Evolutionary conservation across 2,113 vertebrate species (phyloP).

Genomic region (Mustela lutreola): DNA sequence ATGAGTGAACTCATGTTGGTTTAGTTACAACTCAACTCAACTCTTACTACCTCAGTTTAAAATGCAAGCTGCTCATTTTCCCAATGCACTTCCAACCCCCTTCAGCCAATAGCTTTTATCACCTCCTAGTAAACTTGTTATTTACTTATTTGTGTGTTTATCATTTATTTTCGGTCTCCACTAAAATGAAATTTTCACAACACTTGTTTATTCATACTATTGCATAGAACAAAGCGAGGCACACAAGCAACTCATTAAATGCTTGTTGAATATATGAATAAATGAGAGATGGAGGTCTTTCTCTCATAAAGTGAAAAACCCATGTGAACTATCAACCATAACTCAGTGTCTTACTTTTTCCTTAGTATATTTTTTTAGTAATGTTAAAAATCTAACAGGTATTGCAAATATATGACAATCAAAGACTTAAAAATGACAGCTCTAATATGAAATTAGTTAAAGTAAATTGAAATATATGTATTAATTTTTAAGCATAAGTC

Average conservation of each 20-base stretch:
- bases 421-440: background rate
- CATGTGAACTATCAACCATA: background rate
- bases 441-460: background rate
- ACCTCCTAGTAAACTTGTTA: background rate
- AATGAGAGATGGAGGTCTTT: background rate
- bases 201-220: background rate
- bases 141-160: background rate
- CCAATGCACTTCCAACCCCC: rapidly evolving
- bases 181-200: background rate
- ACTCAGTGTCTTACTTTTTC: background rate
- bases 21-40: background rate
- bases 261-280: background rate
- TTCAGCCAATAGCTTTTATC: background rate
- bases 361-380: background rate
- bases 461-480: background rate
- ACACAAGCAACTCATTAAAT: background rate
- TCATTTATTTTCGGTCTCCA: background rate
- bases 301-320: background rate
- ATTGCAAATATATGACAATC: background rate
- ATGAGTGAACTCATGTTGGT: background rate
- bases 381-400: background rate
- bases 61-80: background rate
- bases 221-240: background rate
- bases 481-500: background rate
- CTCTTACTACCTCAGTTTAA: background rate